Evolutionary conservation across 2,888 invertebrate genomes (phyloP), one percentile per base, ranked within the genome.

Genomic region (Griposia aprilina): DNA sequence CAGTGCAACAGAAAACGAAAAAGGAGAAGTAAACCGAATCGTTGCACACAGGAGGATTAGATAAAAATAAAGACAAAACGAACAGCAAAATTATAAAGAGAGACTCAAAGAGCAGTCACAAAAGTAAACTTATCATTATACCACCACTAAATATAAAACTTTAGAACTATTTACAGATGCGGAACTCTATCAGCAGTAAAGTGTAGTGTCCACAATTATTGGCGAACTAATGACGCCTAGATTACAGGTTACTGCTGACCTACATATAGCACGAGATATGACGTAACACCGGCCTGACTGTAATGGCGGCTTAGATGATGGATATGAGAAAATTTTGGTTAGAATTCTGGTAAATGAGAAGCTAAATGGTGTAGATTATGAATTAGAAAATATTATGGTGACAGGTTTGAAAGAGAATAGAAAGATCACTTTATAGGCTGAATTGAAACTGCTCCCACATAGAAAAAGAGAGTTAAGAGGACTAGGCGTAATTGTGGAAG

Each of bases 221-320:
- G 82, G 86, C 84, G 76, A 86, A 87, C 84, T 92, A 92, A 92
- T 92, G 90, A 86, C 87, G 67, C 76, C 79, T 69, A 87, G 88
- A 92, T 91, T 91, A 86, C 87, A 87, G 90, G 90, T 90, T 84
- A 88, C 84, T 76, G 83, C 82, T 90, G 91, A 92, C 91, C 90
- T 80, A 91, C 89, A 88, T 91, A 81, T 65, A 81, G 75, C 84
- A 84, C 86, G 86, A 83, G 79, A 88, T 80, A 68, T 89, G 86
- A 82, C 80, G 88, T 85, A 89, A 88, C 66, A 57, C 50, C 17
- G 63, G 67, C 80, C 81, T 81, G 74, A 82, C 85, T 82, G 83
- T 87, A 86, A 83, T 86, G 69, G 74, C 36, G 70, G 60, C 23
- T 78, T 23, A 63, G 79, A 76, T 81, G 79, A 85, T 83, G 80